phyloP scores from a whole-genome alignment of 2,113 vertebrate genomes.

The Bos indicus region DNA sequence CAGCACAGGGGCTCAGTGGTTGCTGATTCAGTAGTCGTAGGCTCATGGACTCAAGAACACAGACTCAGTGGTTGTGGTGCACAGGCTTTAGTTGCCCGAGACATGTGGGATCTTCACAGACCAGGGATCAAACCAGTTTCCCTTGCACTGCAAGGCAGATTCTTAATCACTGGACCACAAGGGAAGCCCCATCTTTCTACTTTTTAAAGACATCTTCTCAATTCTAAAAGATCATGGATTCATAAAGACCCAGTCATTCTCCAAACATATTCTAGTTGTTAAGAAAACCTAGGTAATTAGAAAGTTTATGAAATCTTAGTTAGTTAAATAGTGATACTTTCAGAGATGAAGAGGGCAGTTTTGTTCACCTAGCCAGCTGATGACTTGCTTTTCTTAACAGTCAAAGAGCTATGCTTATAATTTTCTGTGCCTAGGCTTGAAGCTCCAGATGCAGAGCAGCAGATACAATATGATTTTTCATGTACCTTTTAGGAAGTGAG shows the following conservation, averaged over 20 bases:
- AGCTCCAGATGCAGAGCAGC: background rate
- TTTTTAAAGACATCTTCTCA: background rate
- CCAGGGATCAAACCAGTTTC: background rate
- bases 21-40: background rate
- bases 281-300: background rate
- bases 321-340: background rate
- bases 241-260: background rate
- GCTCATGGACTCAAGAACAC: background rate
- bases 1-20: background rate
- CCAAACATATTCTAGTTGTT: background rate
- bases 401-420: background rate
- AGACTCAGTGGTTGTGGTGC: background rate
- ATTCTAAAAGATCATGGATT: background rate
- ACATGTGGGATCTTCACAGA: background rate
- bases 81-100: background rate
- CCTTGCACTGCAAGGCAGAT: background rate
- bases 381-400: background rate
- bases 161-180: background rate
- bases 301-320: background rate
- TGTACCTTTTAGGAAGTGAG: background rate
- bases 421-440: background rate
- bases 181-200: background rate
- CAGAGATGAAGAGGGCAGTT: background rate
- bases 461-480: background rate
- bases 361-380: background rate